A percentile compares a stretch with the other conserved stretches of the same genome.
Evolutionary conservation across 2,797 vertebrate genomes (phyloP).

Genomic region (Lagorchestes hirsutus): DNA sequence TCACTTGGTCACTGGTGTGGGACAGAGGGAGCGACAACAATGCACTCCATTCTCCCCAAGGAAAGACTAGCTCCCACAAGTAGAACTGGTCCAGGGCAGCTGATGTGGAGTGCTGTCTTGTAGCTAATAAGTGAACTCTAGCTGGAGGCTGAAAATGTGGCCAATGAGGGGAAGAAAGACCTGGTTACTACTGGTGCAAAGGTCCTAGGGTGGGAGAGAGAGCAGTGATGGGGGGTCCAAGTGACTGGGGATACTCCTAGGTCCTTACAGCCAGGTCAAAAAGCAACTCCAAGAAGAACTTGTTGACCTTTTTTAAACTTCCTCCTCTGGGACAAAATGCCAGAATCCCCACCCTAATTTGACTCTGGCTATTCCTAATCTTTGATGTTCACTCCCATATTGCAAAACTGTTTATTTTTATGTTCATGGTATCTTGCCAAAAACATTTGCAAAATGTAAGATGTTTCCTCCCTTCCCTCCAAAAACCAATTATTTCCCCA

Average conservation of each 20-base stretch:
- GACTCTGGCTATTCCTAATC: not conserved
- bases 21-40: not conserved
- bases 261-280: not conserved
- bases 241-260: not conserved
- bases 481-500: not conserved
- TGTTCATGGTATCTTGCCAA: not conserved
- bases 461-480: not conserved
- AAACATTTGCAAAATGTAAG: not conserved
- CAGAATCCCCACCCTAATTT: not conserved
- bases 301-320: not conserved
- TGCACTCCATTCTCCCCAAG: not conserved
- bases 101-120: no score
- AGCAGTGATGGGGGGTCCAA: not conserved
- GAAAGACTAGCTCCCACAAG: not conserved
- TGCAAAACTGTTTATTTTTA: not conserved
- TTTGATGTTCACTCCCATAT: not conserved
- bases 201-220: not conserved
- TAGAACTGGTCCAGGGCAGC: no score
- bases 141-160: not conserved
- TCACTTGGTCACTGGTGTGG: not conserved
- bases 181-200: not conserved
- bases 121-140: not conserved
- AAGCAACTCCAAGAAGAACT: not conserved
- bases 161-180: not conserved
- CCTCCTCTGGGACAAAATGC: not conserved